A percentile compares a stretch with the other conserved stretches of the same genome.
phyloP scores from a whole-genome alignment of 2,113 vertebrate genomes.

The Isichthys henryi region DNA sequence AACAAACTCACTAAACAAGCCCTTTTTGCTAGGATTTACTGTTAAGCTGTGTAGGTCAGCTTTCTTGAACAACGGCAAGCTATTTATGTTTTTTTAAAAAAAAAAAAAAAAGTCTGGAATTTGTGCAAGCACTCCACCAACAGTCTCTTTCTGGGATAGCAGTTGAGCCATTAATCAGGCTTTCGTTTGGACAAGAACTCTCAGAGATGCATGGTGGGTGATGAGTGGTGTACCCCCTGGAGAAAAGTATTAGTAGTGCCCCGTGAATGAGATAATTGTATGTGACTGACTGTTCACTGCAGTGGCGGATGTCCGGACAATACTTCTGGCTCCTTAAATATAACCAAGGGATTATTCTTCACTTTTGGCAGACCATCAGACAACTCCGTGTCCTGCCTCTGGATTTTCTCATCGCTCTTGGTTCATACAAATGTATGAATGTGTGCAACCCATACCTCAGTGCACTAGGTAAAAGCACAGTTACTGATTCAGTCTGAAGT shows the following conservation, averaged over 20 bases:
- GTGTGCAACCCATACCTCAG: background rate
- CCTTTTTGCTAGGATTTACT: background rate
- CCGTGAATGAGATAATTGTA: background rate
- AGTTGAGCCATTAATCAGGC: background rate
- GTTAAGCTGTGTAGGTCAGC: background rate
- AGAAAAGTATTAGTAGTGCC: background rate
- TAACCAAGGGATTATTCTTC: background rate
- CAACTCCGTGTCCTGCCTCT: background rate
- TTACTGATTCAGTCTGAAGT: background rate
- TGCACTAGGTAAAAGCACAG: background rate
- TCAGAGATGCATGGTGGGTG: background rate
- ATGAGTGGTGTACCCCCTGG: background rate
- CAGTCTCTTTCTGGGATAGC: background rate
- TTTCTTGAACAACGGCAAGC: background rate
- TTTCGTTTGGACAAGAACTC: background rate
- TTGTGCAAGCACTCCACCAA: background rate
- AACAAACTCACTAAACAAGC: background rate
- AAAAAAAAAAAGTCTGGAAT: background rate
- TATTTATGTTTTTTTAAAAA: background rate
- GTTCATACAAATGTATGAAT: background rate
- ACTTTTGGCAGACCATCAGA: background rate
- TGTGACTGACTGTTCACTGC: background rate
- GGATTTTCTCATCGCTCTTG: background rate
- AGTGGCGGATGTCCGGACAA: background rate
- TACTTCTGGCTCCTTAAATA: background rate